These are phyloP conservation scores for Hyles lineata DNA, from an alignment of 2,888 invertebrate genomes.

Conservation along the genomic window DNA sequence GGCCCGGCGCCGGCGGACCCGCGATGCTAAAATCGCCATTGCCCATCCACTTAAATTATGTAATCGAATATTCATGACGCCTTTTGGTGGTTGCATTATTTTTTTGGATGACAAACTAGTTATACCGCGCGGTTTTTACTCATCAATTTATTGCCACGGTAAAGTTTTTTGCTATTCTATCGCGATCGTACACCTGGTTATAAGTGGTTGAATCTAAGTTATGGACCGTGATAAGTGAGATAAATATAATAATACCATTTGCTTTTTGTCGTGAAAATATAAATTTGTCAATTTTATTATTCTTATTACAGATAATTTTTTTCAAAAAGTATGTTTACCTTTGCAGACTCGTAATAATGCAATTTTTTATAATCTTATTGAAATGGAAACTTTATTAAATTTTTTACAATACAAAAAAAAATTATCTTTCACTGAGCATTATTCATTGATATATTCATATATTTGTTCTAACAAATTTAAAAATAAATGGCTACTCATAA, in stretches of 20 bases:
- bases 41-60: slow-evolving; percentile 67
- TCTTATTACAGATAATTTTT: too few species aligned
- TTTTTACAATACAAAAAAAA: not conserved
- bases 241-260: not conserved
- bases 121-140: slow-evolving; percentile 28
- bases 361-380: not conserved
- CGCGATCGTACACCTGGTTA: not conserved
- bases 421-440: not conserved
- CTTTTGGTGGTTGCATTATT: slow-evolving; percentile 58
- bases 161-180: not conserved
- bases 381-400: not conserved
- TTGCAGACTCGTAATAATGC: too few species aligned
- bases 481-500: not conserved
- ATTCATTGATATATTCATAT: not conserved
- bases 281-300: too few species aligned
- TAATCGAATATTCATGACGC: slow-evolving; percentile 72
- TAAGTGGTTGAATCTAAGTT: not conserved
- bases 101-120: slow-evolving; percentile 51
- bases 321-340: too few species aligned
- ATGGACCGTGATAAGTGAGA: not conserved
- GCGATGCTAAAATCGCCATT: slow-evolving; percentile 53
- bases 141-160: not conserved
- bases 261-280: not conserved
- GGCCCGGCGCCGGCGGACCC: slow-evolving; percentile 61
- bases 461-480: not conserved